Percentiles rank a stretch among this genome's conserved stretches.
Conservation (phyloP, 2,113 vertebrate species). For the Aphyosemion australe region DNA sequence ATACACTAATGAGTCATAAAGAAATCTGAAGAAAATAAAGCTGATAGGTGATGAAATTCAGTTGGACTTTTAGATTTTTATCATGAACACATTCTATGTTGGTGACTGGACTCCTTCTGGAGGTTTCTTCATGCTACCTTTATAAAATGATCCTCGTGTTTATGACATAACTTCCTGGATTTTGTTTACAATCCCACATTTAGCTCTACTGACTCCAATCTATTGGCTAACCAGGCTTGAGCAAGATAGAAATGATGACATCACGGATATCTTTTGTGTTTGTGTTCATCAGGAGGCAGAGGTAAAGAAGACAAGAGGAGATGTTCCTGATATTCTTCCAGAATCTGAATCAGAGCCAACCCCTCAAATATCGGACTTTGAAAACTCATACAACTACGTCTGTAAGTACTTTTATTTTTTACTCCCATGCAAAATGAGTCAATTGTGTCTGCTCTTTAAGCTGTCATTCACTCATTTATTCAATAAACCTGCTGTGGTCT, state of each 20-base stretch:
- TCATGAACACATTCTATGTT: too few relatives aligned
- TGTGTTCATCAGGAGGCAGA: constrained; percentile 40
- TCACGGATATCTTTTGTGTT: neutral
- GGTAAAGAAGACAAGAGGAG: constrained; percentile 61
- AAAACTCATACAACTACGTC: constrained; percentile 82
- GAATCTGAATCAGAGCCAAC: constrained; percentile 73
- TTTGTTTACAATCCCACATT: neutral
- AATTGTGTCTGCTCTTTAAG: too few relatives aligned
- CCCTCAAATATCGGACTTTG: constrained; percentile 71
- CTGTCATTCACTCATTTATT: too few relatives aligned
- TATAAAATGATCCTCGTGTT: neutral
- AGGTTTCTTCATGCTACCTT: neutral
- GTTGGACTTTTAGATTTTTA: too few relatives aligned
- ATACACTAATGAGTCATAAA: neutral
- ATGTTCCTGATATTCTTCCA: constrained; percentile 63
- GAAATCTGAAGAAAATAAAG: neutral
- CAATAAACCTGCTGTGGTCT: too few relatives aligned
- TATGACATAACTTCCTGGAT: neutral
- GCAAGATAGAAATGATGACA: neutral
- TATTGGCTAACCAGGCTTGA: neutral
- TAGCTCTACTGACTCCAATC: neutral
- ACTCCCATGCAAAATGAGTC: neutral
- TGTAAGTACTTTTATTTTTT: constrained; percentile 59
- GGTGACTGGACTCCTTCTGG: neutral
- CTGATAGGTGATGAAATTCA: too few relatives aligned